These are phyloP conservation scores for Scleropages formosus DNA, from an alignment of 2,797 vertebrate species.

Conservation along the genomic window DNA sequence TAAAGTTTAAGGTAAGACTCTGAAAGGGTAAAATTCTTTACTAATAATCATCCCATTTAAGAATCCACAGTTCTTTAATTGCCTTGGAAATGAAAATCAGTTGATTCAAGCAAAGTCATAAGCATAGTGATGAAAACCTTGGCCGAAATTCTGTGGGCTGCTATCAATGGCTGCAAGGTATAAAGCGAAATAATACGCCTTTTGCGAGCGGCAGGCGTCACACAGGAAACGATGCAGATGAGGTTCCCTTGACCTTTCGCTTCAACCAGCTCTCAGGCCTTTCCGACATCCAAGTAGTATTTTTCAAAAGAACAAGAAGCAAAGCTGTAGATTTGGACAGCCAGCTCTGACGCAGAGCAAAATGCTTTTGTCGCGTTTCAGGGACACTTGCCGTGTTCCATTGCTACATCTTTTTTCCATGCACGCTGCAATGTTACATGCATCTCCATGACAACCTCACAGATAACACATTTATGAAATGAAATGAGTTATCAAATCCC, in stretches of 20 bases:
- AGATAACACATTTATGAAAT: constrained; percentile 48
- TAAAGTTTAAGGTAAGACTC: too few species aligned
- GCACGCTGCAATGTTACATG: constrained; percentile 31
- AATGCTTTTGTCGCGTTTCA: constrained; percentile 66
- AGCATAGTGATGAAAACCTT: neutral
- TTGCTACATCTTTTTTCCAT: constrained; percentile 32
- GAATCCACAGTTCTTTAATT: too few species aligned
- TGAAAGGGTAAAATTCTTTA: too few species aligned
- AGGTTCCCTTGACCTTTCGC: constrained; percentile 26
- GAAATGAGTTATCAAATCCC: constrained; percentile 42
- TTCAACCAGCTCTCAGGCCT: constrained; percentile 40
- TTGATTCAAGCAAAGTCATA: too few species aligned
- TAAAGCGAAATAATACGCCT: constrained; percentile 11
- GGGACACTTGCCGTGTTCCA: constrained; percentile 56
- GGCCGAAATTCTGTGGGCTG: constrained; percentile 3
- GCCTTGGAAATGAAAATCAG: too few species aligned
- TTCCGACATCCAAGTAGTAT: constrained; percentile 23
- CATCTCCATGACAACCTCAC: constrained; percentile 66
- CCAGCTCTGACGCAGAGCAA: constrained; percentile 48
- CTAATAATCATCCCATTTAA: too few species aligned
- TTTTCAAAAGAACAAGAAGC: constrained; percentile 33
- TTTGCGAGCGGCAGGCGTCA: neutral
- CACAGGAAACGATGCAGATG: neutral
- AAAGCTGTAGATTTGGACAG: constrained; percentile 43
- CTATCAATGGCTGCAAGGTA: neutral